Base-by-base conservation (phyloP, 53 echinoderm and acorn worm species). In the Hippasteria phrygiana region DNA sequence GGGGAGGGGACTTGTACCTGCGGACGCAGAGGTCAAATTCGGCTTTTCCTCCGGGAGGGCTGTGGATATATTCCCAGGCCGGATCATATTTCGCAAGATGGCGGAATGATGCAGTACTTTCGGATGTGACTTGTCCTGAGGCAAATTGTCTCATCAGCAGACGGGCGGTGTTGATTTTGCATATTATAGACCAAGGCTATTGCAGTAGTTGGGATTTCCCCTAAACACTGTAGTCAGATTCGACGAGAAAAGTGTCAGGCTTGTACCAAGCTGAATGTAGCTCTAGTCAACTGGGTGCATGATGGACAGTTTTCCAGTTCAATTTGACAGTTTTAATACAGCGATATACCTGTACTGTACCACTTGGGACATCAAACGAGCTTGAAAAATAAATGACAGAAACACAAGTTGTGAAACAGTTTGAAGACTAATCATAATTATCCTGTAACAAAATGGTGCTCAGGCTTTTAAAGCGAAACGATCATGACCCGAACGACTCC, bases 21-120 rank as follows among this genome's bases (percentile, higher is more conserved):
- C 65, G 51, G 77, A 77, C 35, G 53, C 55, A 34, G 18, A 16
- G 77, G 54, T 55, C 55, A 22, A 56, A 78, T 78, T 54, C 31
- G 53, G 28, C 37, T 37, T 37, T 55, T 78, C 55, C 55, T 34
- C 31, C n/a, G 31, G 12, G 35, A 45, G 36, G 56, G 22, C 0
- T 34, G 53, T 17, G 13, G 50, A 56, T 43, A 1, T 78, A 78
- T 78, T 78, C 78, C 78, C 56, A 78, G 43, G 78, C 55, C 37
- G 55, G 55, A 20, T 78, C 55, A n/a, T 34, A 11, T 78, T 78
- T 53, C 78, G 35, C 17, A 22, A 48, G 78, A 34, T 20, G 50
- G 55, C 78, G 78, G 51, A 36, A 36, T 55, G 55, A 78, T 78
- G 55, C n/a, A 55, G 55, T 34, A 48, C 55, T 34, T 78, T 35